Base-by-base conservation (phyloP, 2,113 vertebrate genomes). In the Myiozetetes cayanensis region DNA sequence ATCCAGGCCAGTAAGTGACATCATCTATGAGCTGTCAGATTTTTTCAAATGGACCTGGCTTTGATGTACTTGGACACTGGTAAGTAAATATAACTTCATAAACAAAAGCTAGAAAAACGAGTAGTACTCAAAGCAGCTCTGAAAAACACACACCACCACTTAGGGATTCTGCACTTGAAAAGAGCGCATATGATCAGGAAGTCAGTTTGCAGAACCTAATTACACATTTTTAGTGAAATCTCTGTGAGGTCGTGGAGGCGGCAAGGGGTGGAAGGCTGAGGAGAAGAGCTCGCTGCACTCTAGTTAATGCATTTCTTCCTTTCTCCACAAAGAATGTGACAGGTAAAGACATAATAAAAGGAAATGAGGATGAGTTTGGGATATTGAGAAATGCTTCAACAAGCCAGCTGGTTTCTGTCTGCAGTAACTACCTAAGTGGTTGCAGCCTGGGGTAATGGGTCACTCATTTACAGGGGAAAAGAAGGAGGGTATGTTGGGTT, bases 101-200 rank as follows among this genome's bases (percentile, higher is more conserved):
- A 97, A 91, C 25, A 58, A 93, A 94, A 89, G 35, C 52, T 77
- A 74, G 86, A 77, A 63, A 94, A 86, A 84, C 39, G 35, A 62
- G 56, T 23, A 31, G 49, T n/a, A 31, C 27, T 79, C 27, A 5
- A 73, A 67, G 65, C 19, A 31, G 61, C 37, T 53, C 50, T 35
- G 75, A 77, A 85, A 93, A 83, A 44, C 41, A 74, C 50, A 61
- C 44, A 58, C 18, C 6, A 49, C 13, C 47, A 81, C 72, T 84
- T 46, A 46, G 5, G 18, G 47, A 33, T 93, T 53, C 82, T 65
- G 84, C 30, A 30, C 55, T 46, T 8, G 66, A 76, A 58, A 90
- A 74, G 71, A 61, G 31, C 6, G 4, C 13, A 14, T 55, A 52
- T 0, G 1, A 55, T 31, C 93, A 92, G 87, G 71, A 87, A 93